Evolutionary conservation across 1,140 invertebrate genomes (phyloP).

Genomic region (Choristoneura fumiferana): DNA sequence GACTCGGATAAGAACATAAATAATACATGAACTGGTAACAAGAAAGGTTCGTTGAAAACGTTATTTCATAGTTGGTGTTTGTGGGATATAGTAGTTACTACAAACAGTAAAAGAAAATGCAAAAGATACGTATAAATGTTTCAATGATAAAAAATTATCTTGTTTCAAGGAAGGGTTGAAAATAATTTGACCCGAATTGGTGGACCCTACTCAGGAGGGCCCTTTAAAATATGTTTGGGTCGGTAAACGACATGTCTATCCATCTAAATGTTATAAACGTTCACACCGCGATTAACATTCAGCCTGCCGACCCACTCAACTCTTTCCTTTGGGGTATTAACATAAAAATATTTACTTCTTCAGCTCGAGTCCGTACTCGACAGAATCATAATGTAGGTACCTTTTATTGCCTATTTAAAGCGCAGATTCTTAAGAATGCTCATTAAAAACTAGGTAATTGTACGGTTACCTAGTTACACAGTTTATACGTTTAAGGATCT

Average conservation of each 20-base stretch:
- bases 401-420: too few relatives aligned
- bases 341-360: background rate
- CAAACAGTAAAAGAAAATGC: too few relatives aligned
- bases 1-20: constrained; percentile 15
- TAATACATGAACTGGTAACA: background rate
- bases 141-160: constrained; percentile 13
- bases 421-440: too few relatives aligned
- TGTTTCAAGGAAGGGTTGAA: constrained; percentile 7
- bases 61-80: background rate
- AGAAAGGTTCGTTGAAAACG: background rate
- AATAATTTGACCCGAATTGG: background rate
- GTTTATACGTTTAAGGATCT: too few relatives aligned
- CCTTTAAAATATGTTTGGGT: background rate
- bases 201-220: background rate
- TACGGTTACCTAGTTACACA: too few relatives aligned
- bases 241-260: background rate
- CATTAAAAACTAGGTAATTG: too few relatives aligned
- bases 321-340: constrained; percentile 7
- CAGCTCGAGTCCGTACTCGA: too few relatives aligned
- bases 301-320: background rate
- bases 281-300: constrained; percentile 6
- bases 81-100: background rate
- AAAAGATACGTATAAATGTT: too few relatives aligned
- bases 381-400: too few relatives aligned
- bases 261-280: background rate